Percentiles rank a stretch among this genome's conserved stretches.
phyloP scores from a whole-genome alignment of 2,797 vertebrate genomes.

The Lutra lutra region DNA sequence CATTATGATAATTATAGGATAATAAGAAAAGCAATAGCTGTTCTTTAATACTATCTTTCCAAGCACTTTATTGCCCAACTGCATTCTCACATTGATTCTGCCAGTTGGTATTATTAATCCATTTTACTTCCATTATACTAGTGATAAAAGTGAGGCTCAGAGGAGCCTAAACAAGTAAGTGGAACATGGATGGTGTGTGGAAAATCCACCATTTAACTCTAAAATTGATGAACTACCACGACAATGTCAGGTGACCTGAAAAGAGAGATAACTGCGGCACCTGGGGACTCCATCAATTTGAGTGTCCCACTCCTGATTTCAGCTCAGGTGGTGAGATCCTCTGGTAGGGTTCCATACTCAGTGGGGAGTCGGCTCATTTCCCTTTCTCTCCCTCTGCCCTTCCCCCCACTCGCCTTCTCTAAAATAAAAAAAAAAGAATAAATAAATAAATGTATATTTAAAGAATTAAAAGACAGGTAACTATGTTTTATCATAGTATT shows the following conservation, averaged over 20 bases:
- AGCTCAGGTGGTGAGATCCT: background rate
- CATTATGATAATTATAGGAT: background rate
- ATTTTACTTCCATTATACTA: background rate
- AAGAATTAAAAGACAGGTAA: background rate
- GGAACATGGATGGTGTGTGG: background rate
- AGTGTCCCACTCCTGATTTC: background rate
- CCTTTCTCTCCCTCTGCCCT: background rate
- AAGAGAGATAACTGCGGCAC: background rate
- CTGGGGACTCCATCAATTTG: background rate
- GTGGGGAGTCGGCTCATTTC: background rate
- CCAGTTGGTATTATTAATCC: background rate
- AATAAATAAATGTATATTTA: too few relatives aligned
- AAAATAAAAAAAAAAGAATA: too few relatives aligned
- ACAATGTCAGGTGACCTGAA: background rate
- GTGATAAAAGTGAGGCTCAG: background rate
- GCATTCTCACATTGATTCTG: background rate
- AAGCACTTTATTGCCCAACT: background rate
- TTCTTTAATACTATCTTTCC: background rate
- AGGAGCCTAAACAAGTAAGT: background rate
- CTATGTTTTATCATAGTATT: background rate
- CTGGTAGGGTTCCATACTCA: background rate
- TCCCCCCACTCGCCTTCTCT: background rate
- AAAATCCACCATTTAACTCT: background rate
- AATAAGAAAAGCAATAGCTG: background rate
- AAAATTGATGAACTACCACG: background rate